Evolutionary conservation across 30 jellyfish, hydroid and myxozoan genomes (phyloP), one percentile per base, ranked within the genome.

Genomic region (Nemopilema nomurai): DNA sequence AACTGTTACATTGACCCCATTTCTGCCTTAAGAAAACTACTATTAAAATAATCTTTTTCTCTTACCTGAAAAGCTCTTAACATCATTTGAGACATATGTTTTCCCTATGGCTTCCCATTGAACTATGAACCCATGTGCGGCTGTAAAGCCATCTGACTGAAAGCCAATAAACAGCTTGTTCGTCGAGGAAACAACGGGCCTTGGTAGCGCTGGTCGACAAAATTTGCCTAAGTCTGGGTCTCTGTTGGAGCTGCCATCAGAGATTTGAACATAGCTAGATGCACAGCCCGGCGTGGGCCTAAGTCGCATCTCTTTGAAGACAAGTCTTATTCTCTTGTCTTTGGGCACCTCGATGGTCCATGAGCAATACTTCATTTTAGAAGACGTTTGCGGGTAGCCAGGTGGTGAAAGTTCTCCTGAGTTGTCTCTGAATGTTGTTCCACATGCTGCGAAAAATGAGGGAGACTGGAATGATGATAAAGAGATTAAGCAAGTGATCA

Each of bases 381-480:
- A 22, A 66, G 90, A 30, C 1, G 92, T 64, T 26, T 25, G 27
- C 16, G 91, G 94, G 50, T 90, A 90, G 68, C 72, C 69, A 4
- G 97, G 97, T 3, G 92, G 72, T 4, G 89, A 41, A 4, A 90
- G 74, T 25, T 73, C 77, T 26, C 97, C 97, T 25, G 53, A 21
- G 41, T 67, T 49, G 6, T 66, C 33, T 13, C 74, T 76, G 49
- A 92, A 72, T 21, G 73, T 63, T 1, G 80, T 57, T 22, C 98
- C 96, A 83, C 97, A 90, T 13, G 77, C 98, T 91, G 22, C 16
- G 63, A n/a, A n/a, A n/a, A n/a, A n/a, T n/a, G n/a, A n/a, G n/a
- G n/a, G n/a, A n/a, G n/a, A n/a, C n/a, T n/a, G n/a, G n/a, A n/a
- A n/a, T n/a, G n/a, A n/a, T n/a, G n/a, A n/a, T n/a, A n/a, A n/a